Percentiles rank a stretch among this genome's conserved stretches.
phyloP scores from a whole-genome alignment of 2,888 invertebrate species.

The Eupelmus urozonus region DNA sequence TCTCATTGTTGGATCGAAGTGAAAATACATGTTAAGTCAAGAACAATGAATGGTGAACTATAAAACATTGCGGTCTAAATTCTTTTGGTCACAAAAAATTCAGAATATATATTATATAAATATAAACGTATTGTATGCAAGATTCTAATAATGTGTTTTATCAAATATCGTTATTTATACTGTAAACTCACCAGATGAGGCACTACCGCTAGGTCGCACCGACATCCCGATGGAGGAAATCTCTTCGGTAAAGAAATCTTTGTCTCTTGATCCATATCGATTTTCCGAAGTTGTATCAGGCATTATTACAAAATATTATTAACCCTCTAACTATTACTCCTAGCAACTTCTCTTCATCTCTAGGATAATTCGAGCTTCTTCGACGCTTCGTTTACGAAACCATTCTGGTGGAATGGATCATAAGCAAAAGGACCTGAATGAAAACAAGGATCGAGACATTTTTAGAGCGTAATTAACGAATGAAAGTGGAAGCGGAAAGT shows the following conservation, averaged over 20 bases:
- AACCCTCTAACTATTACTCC: constrained; percentile 21
- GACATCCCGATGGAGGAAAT: constrained; percentile 93
- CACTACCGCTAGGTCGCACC: constrained; percentile 84
- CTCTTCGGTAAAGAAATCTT: constrained; percentile 79
- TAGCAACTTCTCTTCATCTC: constrained; percentile 12
- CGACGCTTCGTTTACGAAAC: constrained; percentile 3
- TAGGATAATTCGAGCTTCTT: constrained; percentile 2
- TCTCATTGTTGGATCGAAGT: too few species aligned
- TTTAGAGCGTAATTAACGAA: too few species aligned
- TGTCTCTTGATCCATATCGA: constrained; percentile 73
- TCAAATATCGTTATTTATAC: not conserved
- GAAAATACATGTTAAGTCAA: too few species aligned
- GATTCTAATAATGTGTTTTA: too few species aligned
- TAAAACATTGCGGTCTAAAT: too few species aligned
- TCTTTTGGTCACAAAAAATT: too few species aligned
- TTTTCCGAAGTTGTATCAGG: constrained; percentile 73
- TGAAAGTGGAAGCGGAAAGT: too few species aligned
- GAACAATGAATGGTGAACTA: too few species aligned
- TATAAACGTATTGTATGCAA: too few species aligned
- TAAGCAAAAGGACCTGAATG: not conserved
- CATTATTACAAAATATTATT: constrained; percentile 66
- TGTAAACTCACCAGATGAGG: constrained; percentile 85
- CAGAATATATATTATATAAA: too few species aligned
- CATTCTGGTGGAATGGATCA: constrained; percentile 5
- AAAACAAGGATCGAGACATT: too few species aligned